These are phyloP conservation scores for Hermaeophaga mercurialis DNA, from an alignment of 2,888 invertebrate genomes.

Conservation along the genomic window DNA sequence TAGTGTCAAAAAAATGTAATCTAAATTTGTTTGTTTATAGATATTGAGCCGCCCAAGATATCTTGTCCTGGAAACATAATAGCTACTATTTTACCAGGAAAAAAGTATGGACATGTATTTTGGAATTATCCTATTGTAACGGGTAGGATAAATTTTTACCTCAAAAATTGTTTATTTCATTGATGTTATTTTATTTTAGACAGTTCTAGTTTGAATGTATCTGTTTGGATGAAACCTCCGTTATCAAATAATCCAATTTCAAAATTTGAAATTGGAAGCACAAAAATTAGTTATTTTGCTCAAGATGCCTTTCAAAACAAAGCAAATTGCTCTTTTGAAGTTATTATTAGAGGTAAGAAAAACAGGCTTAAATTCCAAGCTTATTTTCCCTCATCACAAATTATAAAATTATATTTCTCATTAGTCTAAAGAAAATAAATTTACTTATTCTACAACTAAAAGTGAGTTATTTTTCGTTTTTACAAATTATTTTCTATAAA, in stretches of 20 bases:
- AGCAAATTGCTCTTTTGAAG: constrained; percentile 65
- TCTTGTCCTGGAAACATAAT: constrained; percentile 63
- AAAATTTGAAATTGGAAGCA: constrained; percentile 64
- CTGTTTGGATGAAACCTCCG: constrained; percentile 65
- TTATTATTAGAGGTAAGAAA: constrained; percentile 62
- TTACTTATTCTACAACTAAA: no score
- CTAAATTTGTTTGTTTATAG: constrained; percentile 51
- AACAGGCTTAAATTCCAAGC: no score
- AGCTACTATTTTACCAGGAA: constrained; percentile 57
- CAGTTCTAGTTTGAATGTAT: constrained; percentile 63
- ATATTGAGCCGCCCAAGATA: constrained; percentile 64
- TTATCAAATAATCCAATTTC: constrained; percentile 56
- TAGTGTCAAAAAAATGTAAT: no score
- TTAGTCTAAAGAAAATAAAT: no score
- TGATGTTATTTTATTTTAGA: constrained; percentile 59
- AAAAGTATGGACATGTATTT: constrained; percentile 60
- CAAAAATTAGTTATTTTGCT: constrained; percentile 66
- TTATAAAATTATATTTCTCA: no score
- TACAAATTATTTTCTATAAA: no score
- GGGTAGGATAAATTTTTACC: constrained; percentile 45
- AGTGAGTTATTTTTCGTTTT: no score
- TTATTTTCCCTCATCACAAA: no score
- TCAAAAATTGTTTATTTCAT: no score
- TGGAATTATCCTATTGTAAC: constrained; percentile 59
- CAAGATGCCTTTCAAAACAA: constrained; percentile 66